phyloP scores from a whole-genome alignment of 30 jellyfish, hydroid and myxozoan species.

The Hydractinia symbiolongicarpus region DNA sequence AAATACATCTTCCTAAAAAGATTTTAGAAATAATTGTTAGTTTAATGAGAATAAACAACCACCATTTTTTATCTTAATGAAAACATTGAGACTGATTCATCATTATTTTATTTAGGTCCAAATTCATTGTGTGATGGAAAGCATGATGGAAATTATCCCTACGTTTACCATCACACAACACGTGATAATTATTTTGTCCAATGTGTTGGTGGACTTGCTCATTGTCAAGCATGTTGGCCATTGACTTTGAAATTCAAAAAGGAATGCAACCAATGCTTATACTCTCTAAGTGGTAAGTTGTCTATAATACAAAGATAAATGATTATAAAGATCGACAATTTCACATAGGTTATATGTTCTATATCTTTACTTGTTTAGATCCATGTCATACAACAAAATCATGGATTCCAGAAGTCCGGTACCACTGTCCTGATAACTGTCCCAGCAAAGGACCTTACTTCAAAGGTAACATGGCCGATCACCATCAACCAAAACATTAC shows the following conservation, averaged over 20 bases:
- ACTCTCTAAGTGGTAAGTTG: neutral
- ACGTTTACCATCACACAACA: neutral
- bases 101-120: neutral
- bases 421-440: slow-evolving; percentile 30
- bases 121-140: slow-evolving; percentile 5
- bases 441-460: slow-evolving; percentile 33
- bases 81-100: too few species aligned
- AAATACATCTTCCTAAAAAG: too few species aligned
- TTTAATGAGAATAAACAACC: too few species aligned
- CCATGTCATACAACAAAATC: slow-evolving; percentile 27
- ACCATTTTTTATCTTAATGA: too few species aligned
- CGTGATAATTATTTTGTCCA: slow-evolving; percentile 17
- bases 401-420: slow-evolving; percentile 20
- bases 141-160: slow-evolving; percentile 18
- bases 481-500: slow-evolving; percentile 5
- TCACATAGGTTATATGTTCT: neutral
- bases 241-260: slow-evolving; percentile 10
- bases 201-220: slow-evolving; percentile 18
- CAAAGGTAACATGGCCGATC: slow-evolving; percentile 25
- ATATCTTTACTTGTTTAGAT: neutral
- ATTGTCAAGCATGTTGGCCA: slow-evolving; percentile 44
- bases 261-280: slow-evolving; percentile 28
- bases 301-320: too few species aligned
- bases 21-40: too few species aligned
- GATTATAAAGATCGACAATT: neutral